A percentile compares a stretch with the other conserved stretches of the same genome.
Evolutionary conservation across 2,888 invertebrate genomes (phyloP).

Genomic region (Gymnocheta viridis): DNA sequence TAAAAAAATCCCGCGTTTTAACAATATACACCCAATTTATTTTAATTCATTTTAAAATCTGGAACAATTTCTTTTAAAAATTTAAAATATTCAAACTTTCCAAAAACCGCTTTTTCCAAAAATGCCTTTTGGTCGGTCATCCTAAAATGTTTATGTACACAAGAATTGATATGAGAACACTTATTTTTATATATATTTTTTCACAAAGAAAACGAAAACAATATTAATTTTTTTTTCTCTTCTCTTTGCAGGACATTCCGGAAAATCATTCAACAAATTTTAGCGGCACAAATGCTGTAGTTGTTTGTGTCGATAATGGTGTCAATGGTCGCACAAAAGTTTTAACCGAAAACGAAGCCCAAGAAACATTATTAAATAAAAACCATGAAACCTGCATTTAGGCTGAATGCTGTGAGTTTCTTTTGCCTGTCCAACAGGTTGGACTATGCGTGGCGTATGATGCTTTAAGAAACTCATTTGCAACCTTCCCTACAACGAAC

Average conservation of each 20-base stretch:
- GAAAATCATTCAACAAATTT: constrained; percentile 72
- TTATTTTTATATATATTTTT: no score
- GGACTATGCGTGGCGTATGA: neutral
- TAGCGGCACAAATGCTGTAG: constrained; percentile 78
- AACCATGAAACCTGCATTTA: constrained; percentile 79
- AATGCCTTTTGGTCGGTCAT: no score
- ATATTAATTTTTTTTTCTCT: no score
- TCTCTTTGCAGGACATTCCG: constrained; percentile 71
- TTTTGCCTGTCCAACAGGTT: neutral
- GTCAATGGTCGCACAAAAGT: constrained; percentile 76
- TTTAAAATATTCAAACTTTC: no score
- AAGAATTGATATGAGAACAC: no score
- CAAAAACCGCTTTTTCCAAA: no score
- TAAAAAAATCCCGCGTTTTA: no score
- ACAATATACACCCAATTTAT: no score
- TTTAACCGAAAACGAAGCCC: constrained; percentile 75
- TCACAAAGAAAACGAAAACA: no score
- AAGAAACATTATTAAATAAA: constrained; percentile 75
- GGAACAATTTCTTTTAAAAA: no score
- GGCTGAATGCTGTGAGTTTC: constrained; percentile 37
- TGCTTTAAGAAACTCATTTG: neutral
- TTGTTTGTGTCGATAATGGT: constrained; percentile 79
- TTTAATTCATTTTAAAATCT: no score
- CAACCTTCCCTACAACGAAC: constrained; percentile 24
- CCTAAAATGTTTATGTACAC: no score